Evolutionary conservation across 1,140 invertebrate species (phyloP).

Genomic region (Diachasma alloeum): DNA sequence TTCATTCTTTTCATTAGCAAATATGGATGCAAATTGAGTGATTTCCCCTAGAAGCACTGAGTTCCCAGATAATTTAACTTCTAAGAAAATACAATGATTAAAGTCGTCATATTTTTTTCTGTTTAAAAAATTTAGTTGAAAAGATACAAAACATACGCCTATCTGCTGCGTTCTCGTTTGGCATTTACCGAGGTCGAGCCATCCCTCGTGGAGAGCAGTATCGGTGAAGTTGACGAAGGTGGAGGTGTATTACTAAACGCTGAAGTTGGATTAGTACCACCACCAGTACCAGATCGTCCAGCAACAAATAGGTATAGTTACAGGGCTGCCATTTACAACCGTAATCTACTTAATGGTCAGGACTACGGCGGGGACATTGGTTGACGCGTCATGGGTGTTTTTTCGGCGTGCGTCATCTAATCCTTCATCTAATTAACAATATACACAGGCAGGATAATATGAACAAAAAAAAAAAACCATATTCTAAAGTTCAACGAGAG

Average conservation of each 20-base stretch:
- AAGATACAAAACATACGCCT: slow-evolving; percentile 86
- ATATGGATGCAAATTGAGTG: too few relatives aligned
- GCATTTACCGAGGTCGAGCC: slow-evolving; percentile 71
- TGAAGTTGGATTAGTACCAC: slow-evolving; percentile 57
- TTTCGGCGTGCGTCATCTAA: slow-evolving; percentile 81
- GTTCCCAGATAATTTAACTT: too few relatives aligned
- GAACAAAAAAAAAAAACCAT: slow-evolving; percentile 3
- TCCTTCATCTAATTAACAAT: slow-evolving; percentile 38
- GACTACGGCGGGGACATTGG: slow-evolving; percentile 73
- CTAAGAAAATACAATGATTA: too few relatives aligned
- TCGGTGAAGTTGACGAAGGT: slow-evolving; percentile 80
- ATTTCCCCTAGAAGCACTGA: too few relatives aligned
- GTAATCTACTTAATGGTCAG: slow-evolving; percentile 68
- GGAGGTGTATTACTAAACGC: slow-evolving; percentile 58
- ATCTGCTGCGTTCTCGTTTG: slow-evolving; percentile 80
- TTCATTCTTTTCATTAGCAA: too few relatives aligned
- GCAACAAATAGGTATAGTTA: slow-evolving; percentile 86
- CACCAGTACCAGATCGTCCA: slow-evolving; percentile 64
- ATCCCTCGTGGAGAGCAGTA: slow-evolving; percentile 73
- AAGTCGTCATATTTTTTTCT: slow-evolving; percentile 30
- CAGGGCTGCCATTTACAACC: slow-evolving; percentile 75
- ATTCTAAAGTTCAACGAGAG: background rate
- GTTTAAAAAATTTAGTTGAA: slow-evolving; percentile 73
- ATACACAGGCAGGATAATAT: slow-evolving; percentile 4
- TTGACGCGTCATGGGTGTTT: slow-evolving; percentile 79